Conservation (phyloP, 2,888 invertebrate species). For the Gari tellinella region DNA sequence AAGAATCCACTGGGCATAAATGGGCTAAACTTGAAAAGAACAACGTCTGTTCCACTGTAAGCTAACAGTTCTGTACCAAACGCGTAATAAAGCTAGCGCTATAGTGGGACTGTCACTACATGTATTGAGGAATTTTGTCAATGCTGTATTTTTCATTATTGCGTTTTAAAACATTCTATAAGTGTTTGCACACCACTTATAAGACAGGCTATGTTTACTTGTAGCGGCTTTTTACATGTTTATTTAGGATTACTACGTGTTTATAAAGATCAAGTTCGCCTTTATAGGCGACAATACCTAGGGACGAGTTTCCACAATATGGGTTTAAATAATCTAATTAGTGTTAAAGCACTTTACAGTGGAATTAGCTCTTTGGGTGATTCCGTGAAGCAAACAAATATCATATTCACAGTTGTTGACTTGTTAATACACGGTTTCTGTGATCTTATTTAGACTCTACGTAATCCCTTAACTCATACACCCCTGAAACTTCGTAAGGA, state of each 20-base stretch:
- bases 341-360: slow-evolving; percentile 30
- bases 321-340: slow-evolving; percentile 44
- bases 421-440: too few relatives aligned
- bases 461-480: too few relatives aligned
- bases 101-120: slow-evolving; percentile 21
- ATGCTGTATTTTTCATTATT: slow-evolving; percentile 56
- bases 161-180: slow-evolving; percentile 29
- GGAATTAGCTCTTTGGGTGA: slow-evolving; percentile 17
- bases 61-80: too few relatives aligned
- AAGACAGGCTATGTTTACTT: slow-evolving; percentile 31
- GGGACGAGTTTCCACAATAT: slow-evolving; percentile 29
- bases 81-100: too few relatives aligned
- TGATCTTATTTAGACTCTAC: too few relatives aligned
- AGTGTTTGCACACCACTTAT: slow-evolving; percentile 45
- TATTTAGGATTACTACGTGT: slow-evolving; percentile 26
- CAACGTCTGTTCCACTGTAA: too few relatives aligned
- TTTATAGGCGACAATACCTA: slow-evolving; percentile 40
- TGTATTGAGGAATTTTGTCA: slow-evolving; percentile 37
- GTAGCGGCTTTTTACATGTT: slow-evolving; percentile 32
- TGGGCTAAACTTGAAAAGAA: too few relatives aligned
- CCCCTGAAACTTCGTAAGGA: too few relatives aligned
- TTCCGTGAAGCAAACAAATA: too few relatives aligned
- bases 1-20: too few relatives aligned
- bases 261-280: slow-evolving; percentile 33
- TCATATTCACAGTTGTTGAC: too few relatives aligned